Evolutionary conservation across 2,888 invertebrate species (phyloP).

Genomic region (Eudemis profundana): DNA sequence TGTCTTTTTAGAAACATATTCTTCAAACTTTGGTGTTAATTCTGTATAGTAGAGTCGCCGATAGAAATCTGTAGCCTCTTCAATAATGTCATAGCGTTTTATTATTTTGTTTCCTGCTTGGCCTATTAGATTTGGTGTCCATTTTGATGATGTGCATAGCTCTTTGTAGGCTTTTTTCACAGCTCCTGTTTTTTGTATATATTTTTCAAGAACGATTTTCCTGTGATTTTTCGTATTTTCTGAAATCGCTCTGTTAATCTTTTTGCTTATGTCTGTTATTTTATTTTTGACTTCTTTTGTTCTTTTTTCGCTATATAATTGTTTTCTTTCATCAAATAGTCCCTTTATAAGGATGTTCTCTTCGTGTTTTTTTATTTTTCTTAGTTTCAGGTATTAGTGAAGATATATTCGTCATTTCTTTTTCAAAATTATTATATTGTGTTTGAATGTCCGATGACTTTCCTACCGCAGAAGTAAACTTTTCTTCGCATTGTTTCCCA

Average conservation of each 20-base stretch:
- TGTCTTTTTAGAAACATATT: neutral
- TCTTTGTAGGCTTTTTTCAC: constrained; percentile 40
- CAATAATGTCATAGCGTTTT: constrained; percentile 22
- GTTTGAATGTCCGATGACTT: constrained; percentile 1
- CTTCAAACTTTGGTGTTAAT: neutral
- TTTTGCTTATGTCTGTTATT: constrained; percentile 34
- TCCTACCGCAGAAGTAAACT: constrained; percentile 3
- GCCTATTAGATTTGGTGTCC: constrained; percentile 18
- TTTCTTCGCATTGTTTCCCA: constrained; percentile 16
- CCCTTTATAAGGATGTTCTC: neutral
- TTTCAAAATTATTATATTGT: constrained; percentile 26
- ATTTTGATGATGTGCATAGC: constrained; percentile 20
- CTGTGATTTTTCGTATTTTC: constrained; percentile 5
- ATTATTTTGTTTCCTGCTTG: constrained; percentile 14
- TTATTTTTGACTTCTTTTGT: constrained; percentile 25
- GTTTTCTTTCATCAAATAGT: constrained; percentile 20
- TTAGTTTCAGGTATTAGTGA: constrained; percentile 23
- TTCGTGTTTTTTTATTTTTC: constrained; percentile 8
- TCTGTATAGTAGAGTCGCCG: constrained; percentile 7
- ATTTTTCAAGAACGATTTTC: constrained; percentile 1
- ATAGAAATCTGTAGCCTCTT: constrained; percentile 30
- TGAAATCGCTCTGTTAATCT: constrained; percentile 14
- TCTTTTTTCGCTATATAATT: constrained; percentile 18
- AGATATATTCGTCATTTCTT: constrained; percentile 7
- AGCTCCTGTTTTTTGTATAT: constrained; percentile 29